A percentile compares a stretch with the other conserved stretches of the same genome.
phyloP scores from a whole-genome alignment of 2,888 invertebrate species.

The Morinoia aosen region DNA sequence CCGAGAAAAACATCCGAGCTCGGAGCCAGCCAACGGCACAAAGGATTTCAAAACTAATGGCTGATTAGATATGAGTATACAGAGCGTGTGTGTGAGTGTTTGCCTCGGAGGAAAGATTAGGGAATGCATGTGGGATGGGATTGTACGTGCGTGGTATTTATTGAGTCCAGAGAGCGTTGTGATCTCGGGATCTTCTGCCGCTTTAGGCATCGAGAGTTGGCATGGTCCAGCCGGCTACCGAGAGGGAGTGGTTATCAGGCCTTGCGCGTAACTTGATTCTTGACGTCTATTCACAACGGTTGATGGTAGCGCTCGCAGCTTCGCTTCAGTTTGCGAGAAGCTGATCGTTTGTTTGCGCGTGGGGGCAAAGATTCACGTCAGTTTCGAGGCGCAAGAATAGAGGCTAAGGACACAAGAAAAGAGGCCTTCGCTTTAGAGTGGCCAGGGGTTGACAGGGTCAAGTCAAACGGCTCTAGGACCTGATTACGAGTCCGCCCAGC shows the following conservation, averaged over 20 bases:
- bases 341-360: not conserved
- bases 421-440: constrained; percentile 35
- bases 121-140: not conserved
- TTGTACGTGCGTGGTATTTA: not conserved
- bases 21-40: not conserved
- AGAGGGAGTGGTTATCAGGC: not conserved
- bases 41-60: constrained; percentile 34
- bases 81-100: not conserved
- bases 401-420: not conserved
- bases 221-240: not conserved
- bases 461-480: constrained; percentile 45
- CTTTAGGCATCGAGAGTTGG: constrained; percentile 41
- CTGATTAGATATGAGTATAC: constrained; percentile 16
- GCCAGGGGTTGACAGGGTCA: constrained; percentile 50
- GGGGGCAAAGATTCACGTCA: not conserved
- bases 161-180: not conserved
- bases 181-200: not conserved
- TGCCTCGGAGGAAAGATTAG: not conserved
- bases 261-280: not conserved
- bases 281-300: not conserved
- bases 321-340: not conserved
- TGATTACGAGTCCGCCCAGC: constrained; percentile 37
- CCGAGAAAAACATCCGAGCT: constrained; percentile 20
- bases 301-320: not conserved
- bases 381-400: not conserved